Percentiles rank a stretch among this genome's conserved stretches.
Conservation (phyloP, 2,113 vertebrate species). For the Geococcyx californianus region DNA sequence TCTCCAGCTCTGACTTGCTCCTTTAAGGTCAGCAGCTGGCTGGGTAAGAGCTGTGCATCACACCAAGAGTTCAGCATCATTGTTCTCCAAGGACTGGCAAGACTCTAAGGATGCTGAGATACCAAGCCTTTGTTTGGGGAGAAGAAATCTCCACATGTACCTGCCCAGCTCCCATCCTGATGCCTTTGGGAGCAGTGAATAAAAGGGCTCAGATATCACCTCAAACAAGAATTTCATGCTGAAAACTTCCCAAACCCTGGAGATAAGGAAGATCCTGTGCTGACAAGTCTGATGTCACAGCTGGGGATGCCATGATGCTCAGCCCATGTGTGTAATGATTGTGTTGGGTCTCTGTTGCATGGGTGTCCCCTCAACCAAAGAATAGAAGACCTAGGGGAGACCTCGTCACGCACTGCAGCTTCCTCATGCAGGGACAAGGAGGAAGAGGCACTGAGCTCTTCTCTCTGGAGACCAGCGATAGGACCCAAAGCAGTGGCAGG, state of each 20-base stretch:
- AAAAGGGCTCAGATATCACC: background rate
- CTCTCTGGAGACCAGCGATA: no score
- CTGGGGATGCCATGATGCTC: accelerated
- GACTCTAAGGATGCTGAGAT: background rate
- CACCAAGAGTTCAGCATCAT: background rate
- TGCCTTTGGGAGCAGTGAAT: background rate
- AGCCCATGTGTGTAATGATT: accelerated
- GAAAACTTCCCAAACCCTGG: background rate
- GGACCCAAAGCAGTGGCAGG: no score
- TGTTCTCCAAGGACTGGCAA: background rate
- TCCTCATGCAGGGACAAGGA: no score
- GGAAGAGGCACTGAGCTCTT: no score
- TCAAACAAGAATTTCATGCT: background rate
- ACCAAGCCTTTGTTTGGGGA: background rate
- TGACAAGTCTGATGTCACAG: background rate
- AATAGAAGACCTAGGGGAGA: no score
- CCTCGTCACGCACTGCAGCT: no score
- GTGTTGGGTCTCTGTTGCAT: background rate
- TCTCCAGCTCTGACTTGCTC: constrained; percentile 52
- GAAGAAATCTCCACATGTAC: accelerated
- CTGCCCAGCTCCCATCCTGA: background rate
- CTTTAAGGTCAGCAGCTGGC: constrained; percentile 54
- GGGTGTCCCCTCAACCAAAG: background rate
- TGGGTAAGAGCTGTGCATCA: background rate
- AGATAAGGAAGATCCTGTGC: background rate